phyloP scores from a whole-genome alignment of 2,888 invertebrate species.

The Allophyes oxyacanthae region DNA sequence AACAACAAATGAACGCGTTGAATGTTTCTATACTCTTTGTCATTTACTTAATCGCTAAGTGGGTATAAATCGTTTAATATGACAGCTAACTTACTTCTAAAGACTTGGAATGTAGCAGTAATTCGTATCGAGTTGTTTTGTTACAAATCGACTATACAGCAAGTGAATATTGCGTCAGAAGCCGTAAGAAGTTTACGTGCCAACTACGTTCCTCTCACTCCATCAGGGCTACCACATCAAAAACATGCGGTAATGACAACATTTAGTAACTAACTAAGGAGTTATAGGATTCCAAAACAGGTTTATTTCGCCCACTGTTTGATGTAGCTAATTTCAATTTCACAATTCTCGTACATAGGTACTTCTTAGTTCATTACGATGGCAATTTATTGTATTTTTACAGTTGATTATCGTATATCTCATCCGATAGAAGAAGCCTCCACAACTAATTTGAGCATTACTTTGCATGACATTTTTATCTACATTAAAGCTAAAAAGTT shows the following conservation, averaged over 20 bases:
- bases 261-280: slow-evolving; percentile 36
- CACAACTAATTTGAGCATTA: not conserved
- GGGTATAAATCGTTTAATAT: slow-evolving; percentile 60
- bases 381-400: slow-evolving; percentile 34
- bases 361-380: slow-evolving; percentile 16
- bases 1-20: slow-evolving; percentile 18
- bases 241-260: slow-evolving; percentile 25
- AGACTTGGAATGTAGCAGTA: slow-evolving; percentile 73
- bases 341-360: slow-evolving; percentile 24
- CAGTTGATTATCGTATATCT: slow-evolving; percentile 13
- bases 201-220: slow-evolving; percentile 75
- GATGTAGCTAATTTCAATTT: slow-evolving; percentile 43
- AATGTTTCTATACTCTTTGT: slow-evolving; percentile 44
- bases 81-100: slow-evolving; percentile 66
- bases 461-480: no score
- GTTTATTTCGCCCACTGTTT: slow-evolving; percentile 39
- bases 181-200: slow-evolving; percentile 62
- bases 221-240: slow-evolving; percentile 65
- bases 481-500: no score
- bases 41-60: slow-evolving; percentile 40
- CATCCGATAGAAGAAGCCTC: slow-evolving; percentile 12
- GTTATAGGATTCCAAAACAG: slow-evolving; percentile 29
- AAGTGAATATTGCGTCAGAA: slow-evolving; percentile 75
- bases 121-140: slow-evolving; percentile 70
- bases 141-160: slow-evolving; percentile 68